Evolutionary conservation across 2,113 vertebrate genomes (phyloP).

Genomic region (Glaucidium brasilianum): DNA sequence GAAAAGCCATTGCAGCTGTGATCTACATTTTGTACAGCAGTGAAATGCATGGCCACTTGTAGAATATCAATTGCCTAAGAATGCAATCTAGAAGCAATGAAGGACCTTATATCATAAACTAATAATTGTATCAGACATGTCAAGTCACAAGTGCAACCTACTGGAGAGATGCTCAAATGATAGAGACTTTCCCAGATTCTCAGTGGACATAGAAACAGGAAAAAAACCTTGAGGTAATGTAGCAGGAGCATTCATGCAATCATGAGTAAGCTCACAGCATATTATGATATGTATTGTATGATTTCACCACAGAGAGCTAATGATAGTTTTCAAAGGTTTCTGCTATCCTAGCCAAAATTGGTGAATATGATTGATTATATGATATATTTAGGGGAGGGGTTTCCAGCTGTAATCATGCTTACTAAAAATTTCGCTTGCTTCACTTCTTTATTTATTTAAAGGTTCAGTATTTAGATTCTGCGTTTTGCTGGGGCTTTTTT

Average conservation of each 20-base stretch:
- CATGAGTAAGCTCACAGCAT: background rate
- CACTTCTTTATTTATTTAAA: background rate
- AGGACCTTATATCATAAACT: background rate
- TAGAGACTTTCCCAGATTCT: background rate
- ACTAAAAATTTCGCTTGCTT: background rate
- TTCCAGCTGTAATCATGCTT: background rate
- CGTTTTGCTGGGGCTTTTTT: background rate
- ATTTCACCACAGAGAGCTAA: background rate
- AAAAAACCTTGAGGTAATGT: background rate
- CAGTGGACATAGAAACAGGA: background rate
- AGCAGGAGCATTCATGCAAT: background rate
- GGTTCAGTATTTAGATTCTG: background rate
- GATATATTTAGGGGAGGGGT: background rate
- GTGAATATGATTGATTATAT: background rate
- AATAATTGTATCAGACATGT: background rate
- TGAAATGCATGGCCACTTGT: background rate
- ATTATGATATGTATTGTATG: background rate
- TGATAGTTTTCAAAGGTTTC: background rate
- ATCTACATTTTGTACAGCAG: background rate
- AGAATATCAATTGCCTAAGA: background rate
- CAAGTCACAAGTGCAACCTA: background rate
- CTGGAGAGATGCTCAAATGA: background rate
- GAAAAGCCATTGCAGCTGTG: background rate
- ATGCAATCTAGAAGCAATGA: background rate
- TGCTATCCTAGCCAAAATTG: background rate